phyloP scores from a whole-genome alignment of 2,888 invertebrate species.

The Ormia ochracea region DNA sequence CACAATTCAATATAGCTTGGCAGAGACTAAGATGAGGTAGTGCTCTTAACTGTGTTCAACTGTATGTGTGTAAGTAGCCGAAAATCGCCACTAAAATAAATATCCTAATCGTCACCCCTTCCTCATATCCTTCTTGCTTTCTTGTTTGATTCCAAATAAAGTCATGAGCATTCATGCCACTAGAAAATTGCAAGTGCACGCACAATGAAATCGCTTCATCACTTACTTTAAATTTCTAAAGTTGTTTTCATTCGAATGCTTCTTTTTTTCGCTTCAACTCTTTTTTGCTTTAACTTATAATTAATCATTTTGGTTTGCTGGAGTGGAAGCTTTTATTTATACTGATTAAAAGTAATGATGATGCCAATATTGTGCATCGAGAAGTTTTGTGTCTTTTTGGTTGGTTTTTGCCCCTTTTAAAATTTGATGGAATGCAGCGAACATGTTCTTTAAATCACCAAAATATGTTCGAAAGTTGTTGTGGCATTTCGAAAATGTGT shows the following conservation, averaged over 20 bases:
- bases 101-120: too few relatives aligned
- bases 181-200: not conserved
- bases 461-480: conserved; percentile 36
- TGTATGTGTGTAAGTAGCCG: too few relatives aligned
- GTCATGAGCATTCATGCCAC: not conserved
- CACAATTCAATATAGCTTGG: too few relatives aligned
- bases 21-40: too few relatives aligned
- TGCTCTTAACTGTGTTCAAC: too few relatives aligned
- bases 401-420: not conserved
- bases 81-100: too few relatives aligned
- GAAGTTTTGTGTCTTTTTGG: not conserved
- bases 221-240: not conserved
- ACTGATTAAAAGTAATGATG: not conserved
- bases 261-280: not conserved
- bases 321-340: conserved; percentile 4
- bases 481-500: conserved; percentile 45
- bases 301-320: conserved; percentile 48
- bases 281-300: conserved; percentile 44
- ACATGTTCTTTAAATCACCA: conserved; percentile 58
- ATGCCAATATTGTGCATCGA: not conserved
- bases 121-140: too few relatives aligned
- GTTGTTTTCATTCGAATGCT: conserved; percentile 1
- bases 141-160: too few relatives aligned
- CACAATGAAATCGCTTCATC: not conserved
- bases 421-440: conserved; percentile 57